Percentiles rank a stretch among this genome's conserved stretches.
These are phyloP conservation scores for Lasaia peninsularis DNA, from an alignment of 1,140 invertebrate species.

Conservation along the genomic window DNA sequence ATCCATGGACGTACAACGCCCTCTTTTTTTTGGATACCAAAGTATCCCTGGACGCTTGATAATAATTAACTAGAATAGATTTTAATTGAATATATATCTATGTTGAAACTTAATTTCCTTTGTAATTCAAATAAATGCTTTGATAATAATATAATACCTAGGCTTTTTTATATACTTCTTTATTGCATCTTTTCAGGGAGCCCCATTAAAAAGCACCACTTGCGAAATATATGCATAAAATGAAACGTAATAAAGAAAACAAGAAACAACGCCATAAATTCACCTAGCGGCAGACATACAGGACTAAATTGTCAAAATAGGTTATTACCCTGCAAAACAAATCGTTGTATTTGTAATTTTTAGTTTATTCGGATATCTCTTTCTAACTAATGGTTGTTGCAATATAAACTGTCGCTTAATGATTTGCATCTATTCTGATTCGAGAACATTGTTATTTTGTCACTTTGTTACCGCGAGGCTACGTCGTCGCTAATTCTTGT, in stretches of 20 bases:
- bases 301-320: constrained; percentile 73
- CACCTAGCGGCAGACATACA: constrained; percentile 58
- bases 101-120: too few species aligned
- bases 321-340: constrained; percentile 50
- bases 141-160: too few species aligned
- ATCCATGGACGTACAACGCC: too few species aligned
- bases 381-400: constrained; percentile 27
- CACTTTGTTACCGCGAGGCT: constrained; percentile 53
- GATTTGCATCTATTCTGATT: constrained; percentile 30
- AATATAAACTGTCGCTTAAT: constrained; percentile 24
- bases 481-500: constrained; percentile 59
- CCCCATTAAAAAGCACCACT: too few species aligned
- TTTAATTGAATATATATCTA: too few species aligned
- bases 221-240: constrained; percentile 18
- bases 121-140: too few species aligned
- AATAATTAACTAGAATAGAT: too few species aligned
- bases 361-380: constrained; percentile 39
- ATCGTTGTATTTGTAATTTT: constrained; percentile 26
- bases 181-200: too few species aligned
- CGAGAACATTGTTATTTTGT: constrained; percentile 37
- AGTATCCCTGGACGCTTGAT: too few species aligned
- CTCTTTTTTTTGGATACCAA: too few species aligned
- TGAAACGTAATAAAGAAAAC: constrained; percentile 40
- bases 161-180: too few species aligned
- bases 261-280: constrained; percentile 46